Evolutionary conservation across 2,113 vertebrate genomes (phyloP).

Genomic region (Larimichthys polyactis): DNA sequence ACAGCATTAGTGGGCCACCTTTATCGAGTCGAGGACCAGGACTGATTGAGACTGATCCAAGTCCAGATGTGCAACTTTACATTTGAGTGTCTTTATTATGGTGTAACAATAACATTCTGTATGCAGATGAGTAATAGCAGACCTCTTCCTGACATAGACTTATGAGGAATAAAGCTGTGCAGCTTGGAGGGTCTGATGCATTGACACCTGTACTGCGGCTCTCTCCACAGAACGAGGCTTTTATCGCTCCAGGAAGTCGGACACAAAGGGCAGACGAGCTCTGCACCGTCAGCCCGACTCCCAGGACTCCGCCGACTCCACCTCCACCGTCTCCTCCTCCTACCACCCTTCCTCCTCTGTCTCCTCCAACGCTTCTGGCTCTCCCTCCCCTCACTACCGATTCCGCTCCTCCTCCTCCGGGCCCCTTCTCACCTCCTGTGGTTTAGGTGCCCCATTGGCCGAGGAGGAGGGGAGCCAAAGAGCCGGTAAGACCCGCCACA

Average conservation of each 20-base stretch:
- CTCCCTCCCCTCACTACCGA: constrained; percentile 82
- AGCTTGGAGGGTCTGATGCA: too few relatives aligned
- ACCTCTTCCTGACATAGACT: too few relatives aligned
- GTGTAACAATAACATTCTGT: too few relatives aligned
- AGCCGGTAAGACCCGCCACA: constrained; percentile 83
- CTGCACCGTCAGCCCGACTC: constrained; percentile 85
- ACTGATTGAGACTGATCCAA: too few relatives aligned
- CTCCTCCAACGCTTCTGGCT: constrained; percentile 81
- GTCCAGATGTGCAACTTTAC: too few relatives aligned
- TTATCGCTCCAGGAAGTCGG: constrained; percentile 79
- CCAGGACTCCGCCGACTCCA: constrained; percentile 78
- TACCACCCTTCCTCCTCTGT: constrained; percentile 85
- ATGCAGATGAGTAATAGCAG: too few relatives aligned
- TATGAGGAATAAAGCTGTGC: too few relatives aligned
- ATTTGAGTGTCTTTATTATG: too few relatives aligned
- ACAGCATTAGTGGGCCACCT: too few relatives aligned
- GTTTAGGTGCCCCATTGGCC: constrained; percentile 57
- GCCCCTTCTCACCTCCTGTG: constrained; percentile 87
- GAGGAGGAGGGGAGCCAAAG: constrained; percentile 71
- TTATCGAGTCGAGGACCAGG: too few relatives aligned
- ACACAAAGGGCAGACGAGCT: constrained; percentile 83
- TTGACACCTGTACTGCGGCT: background rate
- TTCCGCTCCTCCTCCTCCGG: constrained; percentile 89
- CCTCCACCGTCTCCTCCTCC: constrained; percentile 78
- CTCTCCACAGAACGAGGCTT: constrained; percentile 75